A percentile compares a stretch with the other conserved stretches of the same genome.
These are phyloP conservation scores for Pipistrellus pygmaeus DNA, from an alignment of 2,797 vertebrate genomes.

Conservation along the genomic window DNA sequence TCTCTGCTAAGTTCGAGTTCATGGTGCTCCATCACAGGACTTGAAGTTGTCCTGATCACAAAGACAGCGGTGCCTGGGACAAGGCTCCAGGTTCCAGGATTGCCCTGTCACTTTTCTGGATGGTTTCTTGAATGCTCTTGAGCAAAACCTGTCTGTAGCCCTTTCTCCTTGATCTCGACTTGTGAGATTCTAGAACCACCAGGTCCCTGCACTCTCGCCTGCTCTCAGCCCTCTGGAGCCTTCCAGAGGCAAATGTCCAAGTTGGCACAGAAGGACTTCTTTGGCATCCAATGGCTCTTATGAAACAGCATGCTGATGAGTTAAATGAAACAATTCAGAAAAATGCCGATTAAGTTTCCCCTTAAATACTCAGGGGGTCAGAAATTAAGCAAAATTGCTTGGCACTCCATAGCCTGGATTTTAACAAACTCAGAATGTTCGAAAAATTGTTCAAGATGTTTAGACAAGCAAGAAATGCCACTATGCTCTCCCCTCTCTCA, in stretches of 20 bases:
- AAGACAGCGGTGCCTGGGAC: background rate
- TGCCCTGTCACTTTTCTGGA: background rate
- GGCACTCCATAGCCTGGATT: constrained; percentile 76
- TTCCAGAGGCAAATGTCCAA: constrained; percentile 58
- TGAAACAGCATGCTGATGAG: constrained; percentile 81
- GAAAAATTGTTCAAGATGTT: constrained; percentile 82
- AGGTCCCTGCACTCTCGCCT: background rate
- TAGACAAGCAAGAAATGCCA: constrained; percentile 74
- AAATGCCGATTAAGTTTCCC: constrained; percentile 82
- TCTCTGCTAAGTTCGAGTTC: background rate
- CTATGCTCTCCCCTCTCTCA: constrained; percentile 10
- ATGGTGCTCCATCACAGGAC: background rate
- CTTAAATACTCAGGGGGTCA: constrained; percentile 82
- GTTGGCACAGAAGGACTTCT: constrained; percentile 48
- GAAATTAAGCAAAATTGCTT: constrained; percentile 82
- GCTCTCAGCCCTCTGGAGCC: background rate
- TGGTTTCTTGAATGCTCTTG: background rate
- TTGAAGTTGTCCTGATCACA: background rate
- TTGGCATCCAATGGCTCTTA: constrained; percentile 76
- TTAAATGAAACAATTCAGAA: constrained; percentile 82
- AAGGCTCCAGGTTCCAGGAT: background rate
- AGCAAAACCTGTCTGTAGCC: background rate
- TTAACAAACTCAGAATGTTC: constrained; percentile 78
- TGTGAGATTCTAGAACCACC: background rate
- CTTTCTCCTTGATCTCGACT: background rate